These are phyloP conservation scores for Campoplex capitator DNA, from an alignment of 2,888 invertebrate species.

Conservation along the genomic window DNA sequence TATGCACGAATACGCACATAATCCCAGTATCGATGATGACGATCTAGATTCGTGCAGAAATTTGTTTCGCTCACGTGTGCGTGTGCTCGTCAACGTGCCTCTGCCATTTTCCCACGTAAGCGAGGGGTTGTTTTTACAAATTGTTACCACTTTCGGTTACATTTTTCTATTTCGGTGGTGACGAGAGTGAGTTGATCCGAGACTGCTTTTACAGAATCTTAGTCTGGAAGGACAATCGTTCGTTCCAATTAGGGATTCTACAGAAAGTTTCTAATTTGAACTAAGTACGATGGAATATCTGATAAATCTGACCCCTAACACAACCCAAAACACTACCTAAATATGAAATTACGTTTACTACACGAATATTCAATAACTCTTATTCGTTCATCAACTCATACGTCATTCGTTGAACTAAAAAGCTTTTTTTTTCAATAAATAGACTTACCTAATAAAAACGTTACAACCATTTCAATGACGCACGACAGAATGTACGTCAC, in stretches of 20 bases:
- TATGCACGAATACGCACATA: not conserved
- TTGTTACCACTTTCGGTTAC: conserved; percentile 62
- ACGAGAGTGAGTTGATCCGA: conserved; percentile 36
- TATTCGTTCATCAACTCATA: no score
- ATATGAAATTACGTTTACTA: no score
- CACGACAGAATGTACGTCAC: not conserved
- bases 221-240: conserved; percentile 35
- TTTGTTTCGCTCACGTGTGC: conserved; percentile 14
- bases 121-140: conserved; percentile 50
- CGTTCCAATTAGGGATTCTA: conserved; percentile 4
- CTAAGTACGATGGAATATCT: not conserved
- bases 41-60: conserved; percentile 23
- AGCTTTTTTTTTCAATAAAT: not conserved
- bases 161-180: conserved; percentile 34
- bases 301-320: no score
- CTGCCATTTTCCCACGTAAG: conserved; percentile 48
- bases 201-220: conserved; percentile 3
- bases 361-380: no score
- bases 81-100: conserved; percentile 5
- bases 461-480: not conserved
- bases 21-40: conserved; percentile 17
- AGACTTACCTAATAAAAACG: not conserved
- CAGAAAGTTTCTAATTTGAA: not conserved
- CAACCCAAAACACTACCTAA: no score
- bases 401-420: not conserved